Evolutionary conservation across 2,113 vertebrate genomes (phyloP).

Genomic region (Poicephalus meyeri): DNA sequence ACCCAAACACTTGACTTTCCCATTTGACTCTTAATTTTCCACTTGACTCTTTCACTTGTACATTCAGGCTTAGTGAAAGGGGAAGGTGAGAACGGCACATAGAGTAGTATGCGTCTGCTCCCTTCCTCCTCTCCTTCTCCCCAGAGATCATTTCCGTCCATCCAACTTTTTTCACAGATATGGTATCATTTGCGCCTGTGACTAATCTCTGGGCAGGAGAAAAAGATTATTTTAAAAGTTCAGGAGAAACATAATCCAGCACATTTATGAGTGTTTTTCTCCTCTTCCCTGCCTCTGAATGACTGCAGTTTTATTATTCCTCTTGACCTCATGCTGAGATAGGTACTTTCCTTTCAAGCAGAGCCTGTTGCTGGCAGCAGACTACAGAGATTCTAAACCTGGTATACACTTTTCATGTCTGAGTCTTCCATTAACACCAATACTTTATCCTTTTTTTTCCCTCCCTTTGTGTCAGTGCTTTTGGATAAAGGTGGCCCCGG

Average conservation of each 20-base stretch:
- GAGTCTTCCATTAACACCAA: slow-evolving; percentile 18
- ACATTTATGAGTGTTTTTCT: slow-evolving; percentile 55
- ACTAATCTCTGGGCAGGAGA: slow-evolving; percentile 14
- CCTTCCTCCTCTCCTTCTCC: neutral
- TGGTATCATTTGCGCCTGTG: slow-evolving; percentile 17
- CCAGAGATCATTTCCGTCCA: neutral
- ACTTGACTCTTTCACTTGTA: neutral
- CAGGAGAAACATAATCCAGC: slow-evolving; percentile 37
- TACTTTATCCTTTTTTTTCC: neutral
- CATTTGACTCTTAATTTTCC: neutral
- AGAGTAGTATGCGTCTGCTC: neutral
- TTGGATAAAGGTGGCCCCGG: neutral
- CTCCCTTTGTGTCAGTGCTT: neutral
- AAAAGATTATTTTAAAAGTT: slow-evolving; percentile 27
- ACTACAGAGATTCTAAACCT: neutral
- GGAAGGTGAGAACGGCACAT: neutral
- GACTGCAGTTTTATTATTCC: slow-evolving; percentile 43
- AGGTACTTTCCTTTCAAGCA: slow-evolving; percentile 50
- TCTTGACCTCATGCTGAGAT: slow-evolving; percentile 42
- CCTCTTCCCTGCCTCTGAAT: slow-evolving; percentile 15
- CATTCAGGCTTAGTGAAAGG: neutral
- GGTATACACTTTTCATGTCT: neutral
- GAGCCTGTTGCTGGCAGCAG: slow-evolving; percentile 14
- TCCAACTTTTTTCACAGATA: slow-evolving; percentile 18
- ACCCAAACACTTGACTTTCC: neutral